These are phyloP conservation scores for Seira ritae DNA, from an alignment of 2,888 invertebrate genomes.

Conservation along the genomic window DNA sequence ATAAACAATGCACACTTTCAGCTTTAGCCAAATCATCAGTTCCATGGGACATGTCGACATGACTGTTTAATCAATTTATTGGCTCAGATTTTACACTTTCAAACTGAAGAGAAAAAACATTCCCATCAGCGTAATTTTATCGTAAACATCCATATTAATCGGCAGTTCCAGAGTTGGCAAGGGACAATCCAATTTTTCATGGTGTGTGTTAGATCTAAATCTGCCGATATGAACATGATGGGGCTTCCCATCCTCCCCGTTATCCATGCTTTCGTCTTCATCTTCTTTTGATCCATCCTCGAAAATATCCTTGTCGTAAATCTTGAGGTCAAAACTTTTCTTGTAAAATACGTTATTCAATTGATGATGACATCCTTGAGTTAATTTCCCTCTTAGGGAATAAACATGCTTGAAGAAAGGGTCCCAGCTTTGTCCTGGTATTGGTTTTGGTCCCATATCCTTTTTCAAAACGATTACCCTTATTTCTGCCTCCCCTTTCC, in stretches of 20 bases:
- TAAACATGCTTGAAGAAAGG: slow-evolving; percentile 33
- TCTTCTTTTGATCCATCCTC: neutral
- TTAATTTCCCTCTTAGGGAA: slow-evolving; percentile 25
- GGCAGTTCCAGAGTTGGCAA: slow-evolving; percentile 41
- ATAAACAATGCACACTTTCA: no score
- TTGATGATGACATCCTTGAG: neutral
- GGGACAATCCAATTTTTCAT: slow-evolving; percentile 18
- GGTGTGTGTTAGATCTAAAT: slow-evolving; percentile 22
- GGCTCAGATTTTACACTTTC: neutral
- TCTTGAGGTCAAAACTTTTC: slow-evolving; percentile 38
- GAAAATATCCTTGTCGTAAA: slow-evolving; percentile 15
- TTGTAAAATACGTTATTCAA: slow-evolving; percentile 34
- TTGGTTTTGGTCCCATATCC: neutral
- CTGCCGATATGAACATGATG: slow-evolving; percentile 40
- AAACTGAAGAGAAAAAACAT: slow-evolving; percentile 38
- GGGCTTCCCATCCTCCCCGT: neutral
- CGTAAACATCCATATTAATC: slow-evolving; percentile 28
- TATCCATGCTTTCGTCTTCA: neutral
- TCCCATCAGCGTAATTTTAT: slow-evolving; percentile 44
- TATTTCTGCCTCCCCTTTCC: slow-evolving; percentile 27
- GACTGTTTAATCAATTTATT: no score
- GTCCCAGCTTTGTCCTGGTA: neutral
- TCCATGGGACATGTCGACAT: no score
- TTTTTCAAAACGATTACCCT: slow-evolving; percentile 34
- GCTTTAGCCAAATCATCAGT: no score